Percentiles rank a stretch among this genome's conserved stretches.
Conservation (phyloP, 2,888 invertebrate genomes). For the Brachypalpus laphriformis region DNA sequence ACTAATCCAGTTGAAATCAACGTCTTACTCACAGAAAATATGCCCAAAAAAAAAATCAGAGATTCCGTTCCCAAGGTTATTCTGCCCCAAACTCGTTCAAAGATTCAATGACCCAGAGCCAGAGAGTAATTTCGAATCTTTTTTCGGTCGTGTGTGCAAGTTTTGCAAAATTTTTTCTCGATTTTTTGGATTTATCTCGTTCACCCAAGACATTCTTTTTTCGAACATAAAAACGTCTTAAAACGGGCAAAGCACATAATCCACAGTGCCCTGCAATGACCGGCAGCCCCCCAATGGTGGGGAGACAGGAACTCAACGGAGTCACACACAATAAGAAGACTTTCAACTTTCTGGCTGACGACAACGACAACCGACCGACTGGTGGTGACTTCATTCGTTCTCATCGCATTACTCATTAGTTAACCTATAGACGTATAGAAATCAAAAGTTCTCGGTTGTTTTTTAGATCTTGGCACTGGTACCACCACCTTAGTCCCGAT, state of each 20-base stretch:
- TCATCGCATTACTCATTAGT: constrained; percentile 54
- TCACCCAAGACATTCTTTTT: constrained; percentile 34
- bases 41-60: constrained; percentile 3
- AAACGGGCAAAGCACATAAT: constrained; percentile 32
- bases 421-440: constrained; percentile 63
- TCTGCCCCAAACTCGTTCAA: constrained; percentile 59
- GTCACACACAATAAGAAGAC: constrained; percentile 39
- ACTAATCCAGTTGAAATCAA: constrained; percentile 5
- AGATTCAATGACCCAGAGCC: constrained; percentile 72
- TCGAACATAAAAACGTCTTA: constrained; percentile 20
- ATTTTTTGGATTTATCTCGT: constrained; percentile 32
- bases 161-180: constrained; percentile 35
- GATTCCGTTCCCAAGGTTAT: constrained; percentile 71
- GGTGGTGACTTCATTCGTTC: constrained; percentile 62
- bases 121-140: constrained; percentile 46
- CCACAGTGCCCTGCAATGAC: constrained; percentile 58
- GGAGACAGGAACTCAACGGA: constrained; percentile 3
- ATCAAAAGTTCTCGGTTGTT: constrained; percentile 65
- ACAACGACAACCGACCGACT: constrained; percentile 5
- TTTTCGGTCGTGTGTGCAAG: constrained; percentile 50
- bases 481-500: constrained; percentile 31
- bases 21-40: constrained; percentile 4
- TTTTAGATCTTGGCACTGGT: constrained; percentile 17
- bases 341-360: constrained; percentile 27
- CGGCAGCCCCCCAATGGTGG: constrained; percentile 11